These are phyloP conservation scores for Ibycter americanus DNA, from an alignment of 2,797 vertebrate species.

Conservation along the genomic window DNA sequence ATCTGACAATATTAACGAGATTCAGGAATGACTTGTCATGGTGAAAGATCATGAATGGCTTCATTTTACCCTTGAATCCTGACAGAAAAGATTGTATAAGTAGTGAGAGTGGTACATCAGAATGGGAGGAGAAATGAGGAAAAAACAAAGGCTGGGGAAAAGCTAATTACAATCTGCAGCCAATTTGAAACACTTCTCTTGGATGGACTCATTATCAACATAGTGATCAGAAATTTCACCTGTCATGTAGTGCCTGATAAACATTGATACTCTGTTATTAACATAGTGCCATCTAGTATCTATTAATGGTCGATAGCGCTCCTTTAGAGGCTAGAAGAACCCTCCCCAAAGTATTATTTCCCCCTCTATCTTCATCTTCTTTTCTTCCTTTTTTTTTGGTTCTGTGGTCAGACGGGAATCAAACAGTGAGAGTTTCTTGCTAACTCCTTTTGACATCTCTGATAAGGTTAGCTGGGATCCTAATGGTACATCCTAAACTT, in stretches of 20 bases:
- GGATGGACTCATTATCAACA: neutral
- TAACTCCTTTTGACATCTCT: neutral
- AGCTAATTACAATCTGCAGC: neutral
- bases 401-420: neutral
- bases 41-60: conserved; percentile 1
- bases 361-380: neutral
- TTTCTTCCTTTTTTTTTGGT: neutral
- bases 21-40: neutral
- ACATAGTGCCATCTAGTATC: neutral
- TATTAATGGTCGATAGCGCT: neutral
- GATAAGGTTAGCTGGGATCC: neutral
- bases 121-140: neutral
- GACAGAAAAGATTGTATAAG: neutral
- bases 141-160: neutral
- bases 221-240: neutral
- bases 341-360: neutral
- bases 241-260: neutral
- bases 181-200: neutral
- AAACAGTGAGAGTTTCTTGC: neutral
- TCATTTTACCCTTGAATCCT: neutral
- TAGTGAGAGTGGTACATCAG: neutral
- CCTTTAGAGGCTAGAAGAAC: neutral
- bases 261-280: neutral
- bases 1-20: neutral
- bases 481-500: neutral